Base-by-base conservation (phyloP, 2,797 vertebrate genomes). In the Danio choprae region DNA sequence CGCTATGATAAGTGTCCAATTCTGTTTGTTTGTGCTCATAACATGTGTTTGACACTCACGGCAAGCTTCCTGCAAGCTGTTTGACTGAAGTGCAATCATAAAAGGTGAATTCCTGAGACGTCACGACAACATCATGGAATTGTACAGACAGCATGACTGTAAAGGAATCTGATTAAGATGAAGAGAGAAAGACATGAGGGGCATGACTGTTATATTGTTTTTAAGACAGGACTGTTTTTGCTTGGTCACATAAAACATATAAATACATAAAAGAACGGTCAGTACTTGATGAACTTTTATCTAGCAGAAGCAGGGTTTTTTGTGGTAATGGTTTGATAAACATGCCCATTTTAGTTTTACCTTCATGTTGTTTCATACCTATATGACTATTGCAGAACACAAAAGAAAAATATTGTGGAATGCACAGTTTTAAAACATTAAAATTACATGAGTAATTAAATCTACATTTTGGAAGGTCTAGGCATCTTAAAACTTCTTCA, bases 71-170 rank as follows among this genome's bases (percentile, higher is more conserved):
- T 76, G 89, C 95, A 80, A 96, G 93, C 89, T 95, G 91, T 86
- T 97, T 95, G 58, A 98, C 94, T 0, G 95, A 95, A 18, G 86
- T 88, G 79, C 98, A 99, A 92, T 99, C 97, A 13, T 97, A 99
- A 91, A 98, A 96, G 87, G 93, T 95, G 89, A 99, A 96, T 40
- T 94, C 91, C 6, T 90, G 91, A 38, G 89, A 91, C 56, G 95
- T 91, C 65, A 99, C 95, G 40, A 91, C 86, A 83, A 98, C 91
- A 1, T 93, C 70, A 15, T 92, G 94, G 50, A 97, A 97, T 71
- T 94, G 94, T 60, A 99, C 94, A 80, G 95, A 93, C 74, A 99
- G 89, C 70, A 88, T 90, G 89, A 98, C 92, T 5, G 92, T 93
- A 84, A 98, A 84, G 41, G 94, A 96, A 91, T 99, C 98, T 99